Base-by-base conservation (phyloP, 1,140 invertebrate genomes). In the Ceratosolen solmsi region DNA sequence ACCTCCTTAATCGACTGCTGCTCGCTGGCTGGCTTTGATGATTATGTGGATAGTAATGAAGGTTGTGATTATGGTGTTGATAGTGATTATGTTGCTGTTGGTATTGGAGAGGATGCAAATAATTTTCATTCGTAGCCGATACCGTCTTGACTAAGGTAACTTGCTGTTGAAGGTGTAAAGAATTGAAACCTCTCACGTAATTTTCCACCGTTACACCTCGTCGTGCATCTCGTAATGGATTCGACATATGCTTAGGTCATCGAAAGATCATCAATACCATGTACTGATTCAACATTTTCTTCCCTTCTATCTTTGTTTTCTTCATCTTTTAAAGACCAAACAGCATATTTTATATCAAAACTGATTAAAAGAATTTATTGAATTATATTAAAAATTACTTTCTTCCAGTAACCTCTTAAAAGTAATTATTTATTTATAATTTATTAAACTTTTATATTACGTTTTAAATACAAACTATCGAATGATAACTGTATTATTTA, bases 171-270 rank as follows among this genome's bases (percentile, higher is more conserved):
- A 82, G 65, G n/a, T 46, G 82, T 46, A 83, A 87, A 1, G 88
- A 87, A 81, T 90, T 88, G 1, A 86, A 58, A 15, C 49, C 56
- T 20, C 71, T 22, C 22, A 11, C 82, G 83, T 90, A 90, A 46
- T 91, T 89, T 85, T 82, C 90, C 83, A 84, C 89, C 88, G 80
- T 87, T 88, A 88, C 90, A 89, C 86, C 82, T 41, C 89, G 86
- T 60, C 89, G 89, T 49, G 85, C 89, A 89, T 91, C 90, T 84
- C 88, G 89, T 86, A 90, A 86, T 80, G 89, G 90, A 86, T 91
- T 91, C 88, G 90, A 91, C 90, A 91, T 91, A 81, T 85, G 87
- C 60, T 83, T 72, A 79, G 79, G 79, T 90, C 73, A 71, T 77
- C 73, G 80, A 54, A 36, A 15, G 13, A 0, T 51, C 7, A 41